phyloP scores from a whole-genome alignment of 2,888 invertebrate genomes.

The Heliconius ethilla region DNA sequence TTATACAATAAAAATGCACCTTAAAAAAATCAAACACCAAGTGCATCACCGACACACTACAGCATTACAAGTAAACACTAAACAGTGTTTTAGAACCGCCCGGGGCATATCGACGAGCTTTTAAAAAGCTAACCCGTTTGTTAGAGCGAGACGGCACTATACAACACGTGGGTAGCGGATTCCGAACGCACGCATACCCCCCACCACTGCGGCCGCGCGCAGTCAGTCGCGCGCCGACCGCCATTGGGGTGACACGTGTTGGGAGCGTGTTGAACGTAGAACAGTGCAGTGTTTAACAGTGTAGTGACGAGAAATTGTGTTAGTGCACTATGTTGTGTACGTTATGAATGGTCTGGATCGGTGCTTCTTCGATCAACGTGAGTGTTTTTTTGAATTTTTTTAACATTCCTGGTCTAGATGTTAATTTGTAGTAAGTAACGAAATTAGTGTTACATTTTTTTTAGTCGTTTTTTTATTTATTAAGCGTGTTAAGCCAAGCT shows the following conservation, averaged over 20 bases:
- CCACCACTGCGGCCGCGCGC: conserved; percentile 60
- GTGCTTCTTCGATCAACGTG: conserved; percentile 82
- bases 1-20: too few species aligned
- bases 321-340: conserved; percentile 79
- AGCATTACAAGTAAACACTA: conserved; percentile 78
- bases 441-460: neutral
- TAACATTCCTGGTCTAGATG: neutral
- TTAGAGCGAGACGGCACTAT: conserved; percentile 74
- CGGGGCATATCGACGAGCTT: conserved; percentile 75
- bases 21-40: neutral
- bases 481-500: conserved; percentile 29
- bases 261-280: conserved; percentile 51
- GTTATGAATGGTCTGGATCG: conserved; percentile 82
- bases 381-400: conserved; percentile 57
- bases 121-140: conserved; percentile 80
- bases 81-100: conserved; percentile 77
- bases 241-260: conserved; percentile 66
- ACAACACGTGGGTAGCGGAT: conserved; percentile 77
- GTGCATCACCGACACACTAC: conserved; percentile 32
- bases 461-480: neutral
- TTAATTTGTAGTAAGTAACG: neutral
- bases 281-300: conserved; percentile 68
- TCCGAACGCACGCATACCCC: conserved; percentile 80
- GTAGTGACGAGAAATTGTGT: conserved; percentile 58
- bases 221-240: conserved; percentile 80